phyloP scores from a whole-genome alignment of 2,113 vertebrate species.

The Corvus hawaiiensis region DNA sequence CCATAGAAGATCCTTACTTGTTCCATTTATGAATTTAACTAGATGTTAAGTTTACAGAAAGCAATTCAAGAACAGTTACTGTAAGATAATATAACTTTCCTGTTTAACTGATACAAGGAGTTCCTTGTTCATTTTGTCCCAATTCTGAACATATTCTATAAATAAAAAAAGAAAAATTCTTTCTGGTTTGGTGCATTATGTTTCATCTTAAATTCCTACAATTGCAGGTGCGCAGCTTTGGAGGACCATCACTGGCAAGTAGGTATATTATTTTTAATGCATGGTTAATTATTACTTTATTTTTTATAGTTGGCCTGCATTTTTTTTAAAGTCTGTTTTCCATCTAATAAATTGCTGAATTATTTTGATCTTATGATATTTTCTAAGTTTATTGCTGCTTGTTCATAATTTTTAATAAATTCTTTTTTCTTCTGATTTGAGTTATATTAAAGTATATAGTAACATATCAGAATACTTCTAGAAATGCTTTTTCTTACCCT shows the following conservation, averaged over 20 bases:
- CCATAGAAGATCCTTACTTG: not conserved
- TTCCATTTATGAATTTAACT: not conserved
- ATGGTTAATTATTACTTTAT: not conserved
- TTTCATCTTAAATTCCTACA: not conserved
- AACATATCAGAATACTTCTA: not conserved
- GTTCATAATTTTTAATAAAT: not conserved
- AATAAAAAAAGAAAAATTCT: not conserved
- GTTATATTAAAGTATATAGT: not conserved
- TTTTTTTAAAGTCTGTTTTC: not conserved
- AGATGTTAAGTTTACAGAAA: not conserved
- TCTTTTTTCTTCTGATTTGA: not conserved
- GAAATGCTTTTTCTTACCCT: not conserved
- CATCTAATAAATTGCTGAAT: not conserved
- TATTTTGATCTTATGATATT: not conserved
- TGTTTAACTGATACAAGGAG: not conserved
- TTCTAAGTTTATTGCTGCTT: not conserved
- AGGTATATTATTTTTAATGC: conserved; percentile 54
- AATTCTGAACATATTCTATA: not conserved
- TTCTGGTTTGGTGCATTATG: not conserved
- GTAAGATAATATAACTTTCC: not conserved
- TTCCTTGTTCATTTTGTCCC: not conserved
- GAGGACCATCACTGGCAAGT: conserved; percentile 84
- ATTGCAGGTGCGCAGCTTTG: conserved; percentile 79
- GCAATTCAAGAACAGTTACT: not conserved
- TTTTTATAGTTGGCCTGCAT: not conserved